phyloP scores from a whole-genome alignment of 2,888 invertebrate species.

The Psylliodes chrysocephalus region DNA sequence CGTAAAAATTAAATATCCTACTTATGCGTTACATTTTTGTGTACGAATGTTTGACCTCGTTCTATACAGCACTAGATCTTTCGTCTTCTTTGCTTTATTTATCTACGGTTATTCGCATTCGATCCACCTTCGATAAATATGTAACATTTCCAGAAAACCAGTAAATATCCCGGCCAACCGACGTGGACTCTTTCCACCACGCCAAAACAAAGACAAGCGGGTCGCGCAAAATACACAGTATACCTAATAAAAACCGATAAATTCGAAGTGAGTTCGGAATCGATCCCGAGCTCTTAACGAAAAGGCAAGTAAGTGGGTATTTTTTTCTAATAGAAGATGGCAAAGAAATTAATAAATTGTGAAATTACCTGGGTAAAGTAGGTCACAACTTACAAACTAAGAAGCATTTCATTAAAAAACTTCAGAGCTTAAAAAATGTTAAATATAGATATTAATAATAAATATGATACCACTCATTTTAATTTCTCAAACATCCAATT shows the following conservation, averaged over 20 bases:
- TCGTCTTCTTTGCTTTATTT: neutral
- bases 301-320: neutral
- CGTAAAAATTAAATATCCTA: too few relatives aligned
- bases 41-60: neutral
- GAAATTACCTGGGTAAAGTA: too few relatives aligned
- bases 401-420: too few relatives aligned
- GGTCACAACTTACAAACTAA: too few relatives aligned
- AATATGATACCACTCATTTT: too few relatives aligned
- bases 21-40: too few relatives aligned
- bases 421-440: too few relatives aligned
- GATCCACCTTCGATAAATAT: conserved; percentile 20
- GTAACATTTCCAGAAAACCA: conserved; percentile 11
- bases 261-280: conserved; percentile 16
- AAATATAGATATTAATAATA: too few relatives aligned
- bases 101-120: conserved; percentile 8
- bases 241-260: conserved; percentile 22
- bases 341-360: too few relatives aligned
- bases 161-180: conserved; percentile 11
- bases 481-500: too few relatives aligned
- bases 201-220: conserved; percentile 19
- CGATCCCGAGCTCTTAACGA: conserved; percentile 1
- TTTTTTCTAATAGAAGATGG: neutral
- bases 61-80: neutral
- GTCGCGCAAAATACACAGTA: conserved; percentile 10
- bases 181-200: neutral